Conservation (phyloP, 2,888 invertebrate genomes). For the Ectemnius cavifrons region DNA sequence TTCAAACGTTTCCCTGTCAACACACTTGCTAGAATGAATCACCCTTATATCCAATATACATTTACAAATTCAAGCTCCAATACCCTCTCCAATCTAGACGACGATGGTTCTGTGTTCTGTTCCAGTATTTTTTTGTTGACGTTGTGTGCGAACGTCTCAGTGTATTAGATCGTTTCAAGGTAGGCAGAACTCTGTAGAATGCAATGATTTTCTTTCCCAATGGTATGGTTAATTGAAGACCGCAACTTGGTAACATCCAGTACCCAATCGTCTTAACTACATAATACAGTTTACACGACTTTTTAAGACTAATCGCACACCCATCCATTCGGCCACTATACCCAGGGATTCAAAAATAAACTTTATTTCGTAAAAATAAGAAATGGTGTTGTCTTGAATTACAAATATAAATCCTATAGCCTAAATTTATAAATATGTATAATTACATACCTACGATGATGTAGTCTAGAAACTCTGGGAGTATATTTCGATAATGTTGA, state of each 20-base stretch:
- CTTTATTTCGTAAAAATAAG: conserved; percentile 75
- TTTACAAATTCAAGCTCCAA: background rate
- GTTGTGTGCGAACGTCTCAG: conserved; percentile 25
- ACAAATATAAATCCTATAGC: conserved; percentile 74
- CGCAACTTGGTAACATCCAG: conserved; percentile 55
- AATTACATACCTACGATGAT: conserved; percentile 69
- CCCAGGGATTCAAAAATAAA: conserved; percentile 72
- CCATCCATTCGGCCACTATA: conserved; percentile 65
- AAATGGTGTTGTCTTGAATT: conserved; percentile 73
- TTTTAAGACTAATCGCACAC: conserved; percentile 57
- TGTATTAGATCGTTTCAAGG: conserved; percentile 30
- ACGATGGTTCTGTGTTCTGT: too few relatives aligned
- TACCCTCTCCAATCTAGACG: too few relatives aligned
- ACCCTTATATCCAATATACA: background rate
- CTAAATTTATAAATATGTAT: conserved; percentile 76
- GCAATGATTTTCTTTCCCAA: conserved; percentile 36
- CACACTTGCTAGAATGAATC: background rate
- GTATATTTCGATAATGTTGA: conserved; percentile 58
- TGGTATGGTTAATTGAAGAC: conserved; percentile 52
- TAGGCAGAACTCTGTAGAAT: conserved; percentile 34
- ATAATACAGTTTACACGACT: conserved; percentile 50
- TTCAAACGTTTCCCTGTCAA: conserved; percentile 1
- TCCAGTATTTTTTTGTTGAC: conserved; percentile 8
- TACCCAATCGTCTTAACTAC: conserved; percentile 47
- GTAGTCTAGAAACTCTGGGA: conserved; percentile 64